Percentiles rank a stretch among this genome's conserved stretches.
Conservation (phyloP, 2,113 vertebrate species). For the Melierax canorus region DNA sequence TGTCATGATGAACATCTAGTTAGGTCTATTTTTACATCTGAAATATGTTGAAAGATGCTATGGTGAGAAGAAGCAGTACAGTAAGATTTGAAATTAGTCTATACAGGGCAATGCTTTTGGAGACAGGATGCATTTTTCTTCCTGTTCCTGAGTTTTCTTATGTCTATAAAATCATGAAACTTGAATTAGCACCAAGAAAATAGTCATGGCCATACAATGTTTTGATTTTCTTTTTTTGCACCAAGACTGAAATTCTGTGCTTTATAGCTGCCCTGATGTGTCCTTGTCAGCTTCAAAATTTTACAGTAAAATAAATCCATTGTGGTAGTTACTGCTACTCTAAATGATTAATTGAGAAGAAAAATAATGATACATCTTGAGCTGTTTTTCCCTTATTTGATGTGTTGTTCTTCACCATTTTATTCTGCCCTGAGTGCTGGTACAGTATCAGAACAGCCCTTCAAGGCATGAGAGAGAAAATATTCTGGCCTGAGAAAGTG, state of each 20-base stretch:
- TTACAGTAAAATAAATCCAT: background rate
- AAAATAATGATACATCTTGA: background rate
- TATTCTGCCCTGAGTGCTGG: background rate
- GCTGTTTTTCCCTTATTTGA: background rate
- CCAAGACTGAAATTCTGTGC: background rate
- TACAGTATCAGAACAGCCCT: background rate
- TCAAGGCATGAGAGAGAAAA: background rate
- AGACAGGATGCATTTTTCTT: background rate
- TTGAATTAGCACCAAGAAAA: background rate
- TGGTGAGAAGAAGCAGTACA: background rate
- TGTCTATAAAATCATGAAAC: background rate
- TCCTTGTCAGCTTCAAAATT: background rate
- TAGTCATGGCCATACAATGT: background rate
- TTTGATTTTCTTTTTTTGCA: background rate
- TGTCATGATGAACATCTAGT: conserved; percentile 21
- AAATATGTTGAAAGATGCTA: conserved; percentile 15
- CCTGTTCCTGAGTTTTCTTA: background rate
- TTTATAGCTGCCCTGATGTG: background rate
- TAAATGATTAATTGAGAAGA: background rate
- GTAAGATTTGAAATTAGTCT: background rate
- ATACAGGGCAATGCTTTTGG: background rate
- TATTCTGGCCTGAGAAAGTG: background rate
- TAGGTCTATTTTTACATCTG: conserved; percentile 32
- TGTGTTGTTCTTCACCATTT: background rate
- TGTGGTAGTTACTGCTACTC: background rate